A percentile compares a stretch with the other conserved stretches of the same genome.
Evolutionary conservation across 2,888 invertebrate genomes (phyloP).

Genomic region (Oscheius sp.): DNA sequence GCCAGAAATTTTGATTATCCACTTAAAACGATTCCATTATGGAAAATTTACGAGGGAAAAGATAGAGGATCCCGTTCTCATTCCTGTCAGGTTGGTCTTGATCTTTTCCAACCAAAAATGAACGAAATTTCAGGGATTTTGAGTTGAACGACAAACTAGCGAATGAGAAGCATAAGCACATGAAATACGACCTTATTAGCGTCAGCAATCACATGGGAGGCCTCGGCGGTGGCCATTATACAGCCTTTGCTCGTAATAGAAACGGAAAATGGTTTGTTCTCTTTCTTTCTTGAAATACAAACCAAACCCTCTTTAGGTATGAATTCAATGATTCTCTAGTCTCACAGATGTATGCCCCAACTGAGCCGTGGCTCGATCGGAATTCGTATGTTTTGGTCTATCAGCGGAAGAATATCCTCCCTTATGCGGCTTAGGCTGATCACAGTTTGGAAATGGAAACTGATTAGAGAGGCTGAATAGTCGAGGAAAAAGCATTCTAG

Average conservation of each 20-base stretch:
- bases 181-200: constrained; percentile 60
- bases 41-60: constrained; percentile 75
- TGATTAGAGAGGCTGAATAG: constrained; percentile 28
- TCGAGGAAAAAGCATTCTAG: too few relatives aligned
- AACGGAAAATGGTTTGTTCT: constrained; percentile 42
- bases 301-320: constrained; percentile 43
- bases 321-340: constrained; percentile 64
- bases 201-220: constrained; percentile 62
- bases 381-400: constrained; percentile 62
- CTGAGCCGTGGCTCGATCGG: constrained; percentile 42
- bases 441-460: constrained; percentile 30
- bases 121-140: constrained; percentile 44
- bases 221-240: constrained; percentile 65
- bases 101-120: neutral
- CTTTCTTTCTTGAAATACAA: neutral
- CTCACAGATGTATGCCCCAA: neutral
- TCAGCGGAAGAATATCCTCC: neutral
- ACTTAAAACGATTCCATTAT: constrained; percentile 77
- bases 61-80: constrained; percentile 75
- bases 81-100: constrained; percentile 73
- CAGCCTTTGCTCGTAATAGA: constrained; percentile 52
- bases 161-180: constrained; percentile 53
- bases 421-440: constrained; percentile 22
- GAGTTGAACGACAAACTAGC: constrained; percentile 55
- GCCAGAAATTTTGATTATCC: constrained; percentile 76